phyloP scores from a whole-genome alignment of 2,888 invertebrate species.

The Pollenia angustigena region DNA sequence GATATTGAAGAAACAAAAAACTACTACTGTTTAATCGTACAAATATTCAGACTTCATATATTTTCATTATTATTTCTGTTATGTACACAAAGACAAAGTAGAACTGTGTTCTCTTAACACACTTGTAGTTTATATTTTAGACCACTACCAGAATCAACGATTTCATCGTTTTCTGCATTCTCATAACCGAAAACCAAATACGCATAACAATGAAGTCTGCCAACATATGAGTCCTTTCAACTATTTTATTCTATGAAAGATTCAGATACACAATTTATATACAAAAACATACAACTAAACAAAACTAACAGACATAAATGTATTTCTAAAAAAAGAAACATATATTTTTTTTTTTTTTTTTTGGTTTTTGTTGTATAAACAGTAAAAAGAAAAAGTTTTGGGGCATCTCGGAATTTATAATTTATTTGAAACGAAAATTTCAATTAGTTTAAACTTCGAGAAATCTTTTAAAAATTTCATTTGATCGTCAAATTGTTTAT shows the following conservation, averaged over 20 bases:
- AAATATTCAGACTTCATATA: slow-evolving; percentile 26
- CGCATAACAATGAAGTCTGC: slow-evolving; percentile 65
- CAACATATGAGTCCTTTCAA: slow-evolving; percentile 46
- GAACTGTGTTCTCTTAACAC: slow-evolving; percentile 40
- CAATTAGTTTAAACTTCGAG: too few relatives aligned
- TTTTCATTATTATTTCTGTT: slow-evolving; percentile 46
- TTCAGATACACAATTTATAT: slow-evolving; percentile 5
- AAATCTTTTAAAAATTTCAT: too few relatives aligned
- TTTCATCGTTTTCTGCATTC: slow-evolving; percentile 31
- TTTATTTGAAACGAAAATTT: too few relatives aligned
- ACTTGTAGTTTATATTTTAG: slow-evolving; percentile 37
- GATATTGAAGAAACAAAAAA: slow-evolving; percentile 23
- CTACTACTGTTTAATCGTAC: slow-evolving; percentile 44
- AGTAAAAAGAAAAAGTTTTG: not conserved
- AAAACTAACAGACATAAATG: not conserved
- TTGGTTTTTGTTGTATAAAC: too few relatives aligned
- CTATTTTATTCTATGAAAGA: not conserved
- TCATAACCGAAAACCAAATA: slow-evolving; percentile 56
- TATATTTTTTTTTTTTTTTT: slow-evolving; percentile 18
- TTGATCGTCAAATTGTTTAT: too few relatives aligned
- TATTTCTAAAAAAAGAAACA: slow-evolving; percentile 8
- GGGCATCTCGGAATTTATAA: too few relatives aligned
- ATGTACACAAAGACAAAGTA: slow-evolving; percentile 11
- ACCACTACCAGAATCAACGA: slow-evolving; percentile 51
- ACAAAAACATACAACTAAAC: not conserved